Evolutionary conservation across 2,113 vertebrate species (phyloP).

Genomic region (Sclerurus mexicanus): DNA sequence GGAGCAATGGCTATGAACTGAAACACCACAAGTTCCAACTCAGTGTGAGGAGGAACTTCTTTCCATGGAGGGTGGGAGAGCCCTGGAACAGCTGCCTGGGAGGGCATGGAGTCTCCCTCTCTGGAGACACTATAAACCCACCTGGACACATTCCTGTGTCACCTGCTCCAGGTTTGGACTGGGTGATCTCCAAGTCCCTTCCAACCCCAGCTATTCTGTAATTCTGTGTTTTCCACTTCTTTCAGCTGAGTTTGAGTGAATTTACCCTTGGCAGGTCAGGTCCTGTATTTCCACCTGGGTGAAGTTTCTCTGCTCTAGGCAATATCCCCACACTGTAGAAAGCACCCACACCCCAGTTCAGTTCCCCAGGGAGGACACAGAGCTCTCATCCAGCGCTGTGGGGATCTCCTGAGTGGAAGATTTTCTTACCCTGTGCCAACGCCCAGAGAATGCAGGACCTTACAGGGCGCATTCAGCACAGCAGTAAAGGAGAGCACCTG

Average conservation of each 20-base stretch:
- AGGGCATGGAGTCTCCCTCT: too few relatives aligned
- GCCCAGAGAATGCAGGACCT: not conserved
- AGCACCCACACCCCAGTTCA: fast-evolving
- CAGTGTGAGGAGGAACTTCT: not conserved
- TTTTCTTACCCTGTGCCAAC: fast-evolving
- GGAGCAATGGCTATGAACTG: not conserved
- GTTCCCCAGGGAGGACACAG: fast-evolving
- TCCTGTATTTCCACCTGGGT: not conserved
- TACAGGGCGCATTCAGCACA: fast-evolving
- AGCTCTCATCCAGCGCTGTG: fast-evolving
- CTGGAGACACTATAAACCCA: not conserved
- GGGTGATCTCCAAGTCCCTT: not conserved
- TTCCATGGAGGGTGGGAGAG: not conserved
- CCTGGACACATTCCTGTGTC: not conserved
- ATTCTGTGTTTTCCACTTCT: not conserved
- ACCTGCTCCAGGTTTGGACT: not conserved
- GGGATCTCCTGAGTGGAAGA: not conserved
- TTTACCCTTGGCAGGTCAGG: not conserved
- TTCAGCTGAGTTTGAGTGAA: not conserved
- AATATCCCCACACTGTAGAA: fast-evolving
- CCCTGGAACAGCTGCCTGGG: not conserved
- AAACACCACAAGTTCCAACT: not conserved
- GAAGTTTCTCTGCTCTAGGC: not conserved
- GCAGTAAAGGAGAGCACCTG: too few relatives aligned
- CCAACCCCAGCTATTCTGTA: not conserved